Evolutionary conservation across 92 coral and sea anemone genomes (phyloP).

Genomic region (Metridium senile): DNA sequence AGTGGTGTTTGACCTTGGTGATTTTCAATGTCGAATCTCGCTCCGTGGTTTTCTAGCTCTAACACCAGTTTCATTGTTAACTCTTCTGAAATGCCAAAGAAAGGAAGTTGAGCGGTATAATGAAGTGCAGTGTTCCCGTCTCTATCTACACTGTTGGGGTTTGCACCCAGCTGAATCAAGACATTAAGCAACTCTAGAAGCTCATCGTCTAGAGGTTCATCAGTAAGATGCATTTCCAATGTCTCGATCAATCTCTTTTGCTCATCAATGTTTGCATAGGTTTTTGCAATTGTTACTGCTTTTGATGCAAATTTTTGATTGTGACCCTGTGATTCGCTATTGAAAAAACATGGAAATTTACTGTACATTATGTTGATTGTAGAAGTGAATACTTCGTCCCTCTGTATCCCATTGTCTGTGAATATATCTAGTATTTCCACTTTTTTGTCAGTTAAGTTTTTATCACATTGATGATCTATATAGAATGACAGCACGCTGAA

Average conservation of each 20-base stretch:
- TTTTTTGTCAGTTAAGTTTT: background rate
- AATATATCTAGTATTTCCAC: background rate
- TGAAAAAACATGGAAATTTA: background rate
- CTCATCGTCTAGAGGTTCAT: too few relatives aligned
- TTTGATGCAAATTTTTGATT: background rate
- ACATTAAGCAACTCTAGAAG: background rate
- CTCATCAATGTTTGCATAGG: background rate
- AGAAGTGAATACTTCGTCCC: background rate
- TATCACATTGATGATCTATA: background rate
- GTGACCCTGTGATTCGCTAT: too few relatives aligned
- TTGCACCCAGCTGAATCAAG: slow-evolving; percentile 19
- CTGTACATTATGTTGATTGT: background rate
- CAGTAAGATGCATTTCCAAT: too few relatives aligned
- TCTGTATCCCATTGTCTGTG: background rate
- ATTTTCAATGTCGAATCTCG: background rate
- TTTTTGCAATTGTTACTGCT: background rate
- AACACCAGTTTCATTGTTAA: background rate
- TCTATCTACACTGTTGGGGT: slow-evolving; percentile 34
- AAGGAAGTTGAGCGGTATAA: background rate
- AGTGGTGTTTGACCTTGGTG: slow-evolving; percentile 21
- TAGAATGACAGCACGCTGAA: background rate
- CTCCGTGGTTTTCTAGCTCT: slow-evolving; percentile 9
- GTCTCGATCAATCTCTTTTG: too few relatives aligned
- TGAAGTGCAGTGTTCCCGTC: slow-evolving; percentile 30
- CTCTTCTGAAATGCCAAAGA: slow-evolving; percentile 7